A percentile compares a stretch with the other conserved stretches of the same genome.
phyloP scores from a whole-genome alignment of 2,113 vertebrate genomes.

The Rhinoptilus africanus region DNA sequence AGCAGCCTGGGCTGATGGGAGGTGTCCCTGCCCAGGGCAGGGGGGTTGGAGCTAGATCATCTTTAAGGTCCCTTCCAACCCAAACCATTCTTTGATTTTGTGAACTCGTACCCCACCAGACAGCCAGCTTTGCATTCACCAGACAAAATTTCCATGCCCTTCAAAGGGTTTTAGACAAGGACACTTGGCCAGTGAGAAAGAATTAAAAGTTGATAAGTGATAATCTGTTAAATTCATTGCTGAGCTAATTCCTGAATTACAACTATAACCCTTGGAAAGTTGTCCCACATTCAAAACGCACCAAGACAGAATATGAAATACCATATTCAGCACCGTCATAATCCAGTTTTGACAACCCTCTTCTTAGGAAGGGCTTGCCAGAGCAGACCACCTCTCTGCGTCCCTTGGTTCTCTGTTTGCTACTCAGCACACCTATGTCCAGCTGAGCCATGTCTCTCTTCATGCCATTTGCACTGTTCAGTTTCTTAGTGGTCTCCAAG shows the following conservation, averaged over 20 bases:
- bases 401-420: background rate
- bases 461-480: background rate
- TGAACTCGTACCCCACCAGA: background rate
- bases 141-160: slow-evolving; percentile 77
- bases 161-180: slow-evolving; percentile 80
- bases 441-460: background rate
- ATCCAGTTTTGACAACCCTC: background rate
- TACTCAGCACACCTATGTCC: background rate
- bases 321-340: slow-evolving; percentile 2
- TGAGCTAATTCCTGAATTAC: slow-evolving; percentile 35
- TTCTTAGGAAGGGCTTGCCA: background rate
- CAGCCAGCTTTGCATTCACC: background rate
- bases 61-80: background rate
- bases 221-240: slow-evolving; percentile 16
- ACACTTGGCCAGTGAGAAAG: background rate
- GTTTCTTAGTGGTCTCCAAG: background rate
- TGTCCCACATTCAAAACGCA: background rate
- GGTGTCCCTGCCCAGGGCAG: background rate
- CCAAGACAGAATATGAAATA: slow-evolving; percentile 11
- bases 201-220: background rate
- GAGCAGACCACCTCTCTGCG: background rate
- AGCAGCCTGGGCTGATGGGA: background rate
- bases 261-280: slow-evolving; percentile 21
- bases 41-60: no score
- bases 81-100: background rate